Evolutionary conservation across 92 coral and sea anemone genomes (phyloP), one percentile per base, ranked within the genome.

Genomic region (Phymanthus crucifer): DNA sequence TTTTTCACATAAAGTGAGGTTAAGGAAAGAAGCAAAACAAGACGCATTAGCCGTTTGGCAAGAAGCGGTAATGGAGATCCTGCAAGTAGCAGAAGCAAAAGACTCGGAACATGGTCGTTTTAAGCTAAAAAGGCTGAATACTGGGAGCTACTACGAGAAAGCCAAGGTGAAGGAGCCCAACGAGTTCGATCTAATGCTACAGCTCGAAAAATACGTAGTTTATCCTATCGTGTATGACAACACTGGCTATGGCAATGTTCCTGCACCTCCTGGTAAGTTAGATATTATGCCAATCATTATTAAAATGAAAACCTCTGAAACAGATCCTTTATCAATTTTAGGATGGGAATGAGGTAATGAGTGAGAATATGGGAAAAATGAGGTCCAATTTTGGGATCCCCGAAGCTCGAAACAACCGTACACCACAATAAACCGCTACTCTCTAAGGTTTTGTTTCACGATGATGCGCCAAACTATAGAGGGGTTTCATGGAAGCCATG

Each of bases 141-240:
- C 64, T 11, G 97, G 97, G 11, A 90, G 97, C 35, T 90, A 71
- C 45, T 92, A 90, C 43, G 97, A 92, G 56, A 68, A 94, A 64
- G 52, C 79, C 21, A 92, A 92, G 46, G 89, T 87, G 0, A 79
- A 76, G n/a, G 78, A 71, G 45, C 92, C 97, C 3, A 71, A 92
- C 70, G 97, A 92, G 71, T 92, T 90, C 71, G 97, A 92, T 71
- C 14, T 90, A 7, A 90, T 87, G 97, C 29, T 92, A 40, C 86
- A 74, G 56, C 58, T 92, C 66, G 78, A 80, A 16, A 86, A 74
- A 23, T 50, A 69, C 14, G 7, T 6, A 23, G 66, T 84, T 17
- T 71, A 70, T 31, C 65, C 17, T 21, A 58, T 57, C 1, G 87
- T 85, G 2, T 61, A 70, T 21, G 69, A 79, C 14, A 85, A 85